Conservation (phyloP, 2,888 invertebrate species). For the Theretra japonica region DNA sequence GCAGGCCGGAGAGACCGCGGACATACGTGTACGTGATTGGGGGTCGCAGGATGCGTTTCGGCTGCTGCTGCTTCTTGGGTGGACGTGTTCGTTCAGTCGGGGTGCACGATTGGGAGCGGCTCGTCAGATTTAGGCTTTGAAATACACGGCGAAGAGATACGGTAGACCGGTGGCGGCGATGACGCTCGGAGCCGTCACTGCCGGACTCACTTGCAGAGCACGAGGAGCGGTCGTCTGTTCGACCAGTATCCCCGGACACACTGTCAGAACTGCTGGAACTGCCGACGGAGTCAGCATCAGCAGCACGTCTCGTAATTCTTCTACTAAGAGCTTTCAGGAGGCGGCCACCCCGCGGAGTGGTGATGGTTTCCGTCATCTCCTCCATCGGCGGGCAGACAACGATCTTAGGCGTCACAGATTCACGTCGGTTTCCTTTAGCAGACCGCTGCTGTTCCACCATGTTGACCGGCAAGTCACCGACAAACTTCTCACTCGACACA, state of each 20-base stretch:
- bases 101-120: constrained; percentile 87
- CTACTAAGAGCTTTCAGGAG: constrained; percentile 88
- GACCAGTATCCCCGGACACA: constrained; percentile 69
- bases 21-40: constrained; percentile 93
- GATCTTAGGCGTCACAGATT: constrained; percentile 74
- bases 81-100: constrained; percentile 75
- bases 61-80: constrained; percentile 86
- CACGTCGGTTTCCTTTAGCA: constrained; percentile 60
- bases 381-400: constrained; percentile 80
- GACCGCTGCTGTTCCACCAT: constrained; percentile 54
- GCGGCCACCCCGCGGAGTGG: constrained; percentile 85
- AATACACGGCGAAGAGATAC: constrained; percentile 90
- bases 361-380: constrained; percentile 83
- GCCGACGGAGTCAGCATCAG: constrained; percentile 71
- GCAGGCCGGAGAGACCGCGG: constrained; percentile 91
- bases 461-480: constrained; percentile 65
- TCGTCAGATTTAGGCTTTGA: constrained; percentile 87
- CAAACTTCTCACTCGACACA: constrained; percentile 67
- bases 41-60: constrained; percentile 90
- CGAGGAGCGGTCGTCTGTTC: constrained; percentile 75
- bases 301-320: constrained; percentile 84
- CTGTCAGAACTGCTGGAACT: constrained; percentile 80
- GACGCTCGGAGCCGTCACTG: constrained; percentile 85
- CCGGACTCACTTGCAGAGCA: constrained; percentile 86
- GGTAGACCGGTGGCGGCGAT: constrained; percentile 80